Evolutionary conservation across 2,888 invertebrate species (phyloP).

Genomic region (Netelia melanura): DNA sequence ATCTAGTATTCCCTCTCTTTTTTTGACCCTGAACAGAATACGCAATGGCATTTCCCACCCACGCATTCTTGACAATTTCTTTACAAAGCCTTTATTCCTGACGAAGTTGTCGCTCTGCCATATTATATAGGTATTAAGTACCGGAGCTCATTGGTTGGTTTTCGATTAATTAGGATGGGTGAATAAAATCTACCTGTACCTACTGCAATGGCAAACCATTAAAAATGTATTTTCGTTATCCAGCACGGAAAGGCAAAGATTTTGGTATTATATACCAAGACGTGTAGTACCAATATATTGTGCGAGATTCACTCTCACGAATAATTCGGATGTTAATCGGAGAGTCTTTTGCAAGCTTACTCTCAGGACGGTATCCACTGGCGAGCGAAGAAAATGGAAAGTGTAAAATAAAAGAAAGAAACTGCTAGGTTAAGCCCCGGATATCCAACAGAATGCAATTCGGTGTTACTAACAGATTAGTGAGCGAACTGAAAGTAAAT

Average conservation of each 20-base stretch:
- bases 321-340: too few relatives aligned
- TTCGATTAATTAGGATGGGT: neutral
- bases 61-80: conserved; percentile 27
- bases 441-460: too few relatives aligned
- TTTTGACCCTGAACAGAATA: conserved; percentile 42
- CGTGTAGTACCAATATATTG: too few relatives aligned
- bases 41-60: conserved; percentile 38
- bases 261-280: too few relatives aligned
- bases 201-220: neutral
- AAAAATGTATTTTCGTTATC: neutral
- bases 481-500: too few relatives aligned
- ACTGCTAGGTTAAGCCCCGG: too few relatives aligned
- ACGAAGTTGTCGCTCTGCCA: conserved; percentile 42
- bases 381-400: too few relatives aligned
- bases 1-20: conserved; percentile 8
- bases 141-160: conserved; percentile 6
- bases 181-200: neutral
- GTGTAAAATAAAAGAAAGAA: too few relatives aligned
- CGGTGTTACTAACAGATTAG: too few relatives aligned
- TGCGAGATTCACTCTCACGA: too few relatives aligned
- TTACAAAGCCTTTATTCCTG: conserved; percentile 40
- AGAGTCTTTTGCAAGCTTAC: too few relatives aligned
- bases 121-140: conserved; percentile 20
- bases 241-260: neutral
- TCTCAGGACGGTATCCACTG: too few relatives aligned